These are phyloP conservation scores for Eristalinus sepulchralis DNA, from an alignment of 2,888 invertebrate genomes.

Conservation along the genomic window DNA sequence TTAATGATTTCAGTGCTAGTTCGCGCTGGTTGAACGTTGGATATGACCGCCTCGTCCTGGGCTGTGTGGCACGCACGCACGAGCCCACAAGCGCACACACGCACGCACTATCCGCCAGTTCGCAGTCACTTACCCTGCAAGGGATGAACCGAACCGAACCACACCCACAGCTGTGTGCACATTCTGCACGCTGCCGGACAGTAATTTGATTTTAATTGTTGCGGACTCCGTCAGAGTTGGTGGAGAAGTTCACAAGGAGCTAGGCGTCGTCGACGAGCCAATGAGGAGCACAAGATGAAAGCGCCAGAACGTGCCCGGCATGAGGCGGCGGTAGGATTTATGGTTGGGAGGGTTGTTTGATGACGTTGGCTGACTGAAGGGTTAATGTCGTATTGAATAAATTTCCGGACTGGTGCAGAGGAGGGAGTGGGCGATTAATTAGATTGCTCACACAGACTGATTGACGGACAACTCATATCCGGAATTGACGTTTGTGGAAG, in stretches of 20 bases:
- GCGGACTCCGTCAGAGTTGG: constrained; percentile 27
- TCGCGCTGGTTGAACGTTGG: constrained; percentile 33
- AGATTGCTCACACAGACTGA: constrained; percentile 23
- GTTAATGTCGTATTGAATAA: constrained; percentile 47
- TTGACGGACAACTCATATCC: background rate
- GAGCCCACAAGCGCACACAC: constrained; percentile 26
- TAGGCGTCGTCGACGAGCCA: background rate
- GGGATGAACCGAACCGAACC: constrained; percentile 18
- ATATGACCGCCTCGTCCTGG: constrained; percentile 31
- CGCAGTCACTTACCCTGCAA: background rate
- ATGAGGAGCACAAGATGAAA: background rate
- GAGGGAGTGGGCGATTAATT: constrained; percentile 24
- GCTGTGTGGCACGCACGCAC: constrained; percentile 15
- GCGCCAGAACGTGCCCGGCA: constrained; percentile 51
- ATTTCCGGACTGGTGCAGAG: background rate
- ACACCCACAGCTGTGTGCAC: constrained; percentile 39
- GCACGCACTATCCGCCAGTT: constrained; percentile 34
- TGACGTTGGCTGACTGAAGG: constrained; percentile 9
- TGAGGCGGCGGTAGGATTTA: constrained; percentile 50
- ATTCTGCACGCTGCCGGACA: constrained; percentile 41
- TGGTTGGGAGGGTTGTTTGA: constrained; percentile 20
- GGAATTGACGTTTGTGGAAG: background rate
- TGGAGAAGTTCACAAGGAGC: constrained; percentile 12
- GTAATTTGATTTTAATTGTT: constrained; percentile 70
- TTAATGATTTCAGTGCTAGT: constrained; percentile 68